These are phyloP conservation scores for Rhynchonycteris naso DNA, from an alignment of 2,797 vertebrate species.

Conservation along the genomic window DNA sequence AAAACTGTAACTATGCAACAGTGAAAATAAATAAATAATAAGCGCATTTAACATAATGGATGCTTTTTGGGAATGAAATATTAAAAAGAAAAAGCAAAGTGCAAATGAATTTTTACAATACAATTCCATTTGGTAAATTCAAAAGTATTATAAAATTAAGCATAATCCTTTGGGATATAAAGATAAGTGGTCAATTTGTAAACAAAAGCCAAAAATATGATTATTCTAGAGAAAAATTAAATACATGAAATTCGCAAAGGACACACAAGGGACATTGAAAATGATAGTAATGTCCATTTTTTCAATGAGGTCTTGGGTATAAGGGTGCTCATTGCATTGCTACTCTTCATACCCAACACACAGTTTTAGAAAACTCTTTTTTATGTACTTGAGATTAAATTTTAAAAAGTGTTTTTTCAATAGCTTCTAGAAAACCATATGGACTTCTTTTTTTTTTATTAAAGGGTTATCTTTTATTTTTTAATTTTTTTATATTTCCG, in stretches of 20 bases:
- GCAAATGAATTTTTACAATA: background rate
- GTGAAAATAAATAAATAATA: background rate
- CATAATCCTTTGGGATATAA: background rate
- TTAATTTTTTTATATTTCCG: too few relatives aligned
- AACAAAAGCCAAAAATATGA: background rate
- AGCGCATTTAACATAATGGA: background rate
- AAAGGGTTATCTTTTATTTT: too few relatives aligned
- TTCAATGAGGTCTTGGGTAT: background rate
- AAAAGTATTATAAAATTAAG: constrained; percentile 25
- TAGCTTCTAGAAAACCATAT: background rate
- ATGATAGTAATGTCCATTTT: too few relatives aligned
- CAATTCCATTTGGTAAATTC: background rate
- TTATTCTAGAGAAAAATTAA: background rate
- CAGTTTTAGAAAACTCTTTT: background rate
- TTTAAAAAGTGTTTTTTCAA: background rate
- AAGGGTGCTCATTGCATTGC: background rate
- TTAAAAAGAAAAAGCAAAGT: background rate
- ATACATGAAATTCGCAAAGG: background rate
- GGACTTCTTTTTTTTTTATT: background rate
- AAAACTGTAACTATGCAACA: background rate
- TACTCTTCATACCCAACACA: background rate
- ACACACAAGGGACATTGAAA: background rate
- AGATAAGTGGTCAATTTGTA: background rate
- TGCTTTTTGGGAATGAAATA: background rate
- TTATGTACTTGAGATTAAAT: background rate